A percentile compares a stretch with the other conserved stretches of the same genome.
These are phyloP conservation scores for Tarsius wallacei DNA, from an alignment of 2,797 vertebrate genomes.

Conservation along the genomic window DNA sequence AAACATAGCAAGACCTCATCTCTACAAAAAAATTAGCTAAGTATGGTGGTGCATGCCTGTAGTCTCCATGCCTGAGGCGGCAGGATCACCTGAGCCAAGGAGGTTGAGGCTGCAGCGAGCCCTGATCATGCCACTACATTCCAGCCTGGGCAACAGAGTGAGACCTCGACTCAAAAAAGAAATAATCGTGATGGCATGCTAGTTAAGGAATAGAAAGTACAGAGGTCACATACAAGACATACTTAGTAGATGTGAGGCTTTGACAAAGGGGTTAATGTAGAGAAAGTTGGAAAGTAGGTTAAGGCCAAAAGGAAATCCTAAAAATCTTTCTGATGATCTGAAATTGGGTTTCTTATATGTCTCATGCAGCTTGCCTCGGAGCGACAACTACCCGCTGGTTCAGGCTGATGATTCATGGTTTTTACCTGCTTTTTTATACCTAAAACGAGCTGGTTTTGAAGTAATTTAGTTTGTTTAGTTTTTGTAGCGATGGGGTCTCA, in stretches of 20 bases:
- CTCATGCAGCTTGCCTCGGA: not conserved
- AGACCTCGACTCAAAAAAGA: no score
- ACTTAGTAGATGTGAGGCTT: not conserved
- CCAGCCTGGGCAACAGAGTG: no score
- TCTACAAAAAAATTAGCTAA: no score
- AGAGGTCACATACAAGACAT: not conserved
- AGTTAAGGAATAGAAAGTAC: not conserved
- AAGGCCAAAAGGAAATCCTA: not conserved
- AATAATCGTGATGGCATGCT: not conserved
- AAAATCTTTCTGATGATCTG: not conserved
- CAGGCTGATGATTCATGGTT: not conserved
- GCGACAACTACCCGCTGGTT: fast-evolving
- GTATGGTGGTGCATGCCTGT: no score
- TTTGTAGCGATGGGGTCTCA: no score
- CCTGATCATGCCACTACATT: no score
- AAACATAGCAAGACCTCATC: no score
- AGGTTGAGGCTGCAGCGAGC: no score
- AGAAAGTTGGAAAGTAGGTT: not conserved
- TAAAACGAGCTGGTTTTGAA: not conserved
- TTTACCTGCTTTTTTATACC: not conserved
- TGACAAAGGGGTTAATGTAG: not conserved
- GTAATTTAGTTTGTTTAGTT: not conserved
- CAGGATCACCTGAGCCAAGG: no score
- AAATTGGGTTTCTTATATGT: not conserved
- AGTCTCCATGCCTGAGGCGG: no score